Evolutionary conservation across 35 echinoderm and acorn worm genomes (phyloP).

Genomic region (Hemicentrotus pulcherrimus): DNA sequence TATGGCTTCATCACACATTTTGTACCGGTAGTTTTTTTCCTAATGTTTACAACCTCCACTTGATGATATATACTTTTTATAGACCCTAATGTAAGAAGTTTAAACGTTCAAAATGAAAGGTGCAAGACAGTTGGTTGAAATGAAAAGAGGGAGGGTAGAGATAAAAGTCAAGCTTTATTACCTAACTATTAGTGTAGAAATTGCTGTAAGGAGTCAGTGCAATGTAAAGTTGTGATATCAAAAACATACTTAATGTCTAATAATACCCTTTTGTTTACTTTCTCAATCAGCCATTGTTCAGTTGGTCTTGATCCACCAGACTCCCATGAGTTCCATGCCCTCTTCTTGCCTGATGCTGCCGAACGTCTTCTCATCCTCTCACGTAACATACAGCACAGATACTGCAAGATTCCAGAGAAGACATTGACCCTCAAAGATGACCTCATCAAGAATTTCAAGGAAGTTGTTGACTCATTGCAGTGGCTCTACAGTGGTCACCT

Average conservation of each 20-base stretch:
- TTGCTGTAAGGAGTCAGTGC: too few species aligned
- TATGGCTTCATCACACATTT: too few species aligned
- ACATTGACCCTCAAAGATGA: slow-evolving; percentile 87
- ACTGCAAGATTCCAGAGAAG: slow-evolving; percentile 94
- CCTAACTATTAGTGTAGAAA: too few species aligned
- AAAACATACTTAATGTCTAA: not conserved
- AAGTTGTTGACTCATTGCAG: slow-evolving; percentile 79
- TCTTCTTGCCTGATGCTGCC: slow-evolving; percentile 85
- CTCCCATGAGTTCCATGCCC: slow-evolving; percentile 95
- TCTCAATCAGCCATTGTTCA: slow-evolving; percentile 80
- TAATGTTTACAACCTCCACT: too few species aligned
- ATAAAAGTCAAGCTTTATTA: too few species aligned
- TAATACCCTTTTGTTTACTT: not conserved
- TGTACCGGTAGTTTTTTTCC: too few species aligned
- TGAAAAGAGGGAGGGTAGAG: too few species aligned
- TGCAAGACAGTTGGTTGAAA: too few species aligned
- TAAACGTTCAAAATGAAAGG: too few species aligned
- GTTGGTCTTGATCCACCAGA: slow-evolving; percentile 96
- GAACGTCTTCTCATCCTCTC: slow-evolving; percentile 89
- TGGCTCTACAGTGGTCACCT: slow-evolving; percentile 89
- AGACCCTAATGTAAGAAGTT: too few species aligned
- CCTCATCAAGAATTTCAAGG: slow-evolving; percentile 79
- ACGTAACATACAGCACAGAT: slow-evolving; percentile 89
- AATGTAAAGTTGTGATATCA: too few species aligned
- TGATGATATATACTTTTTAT: too few species aligned